Percentiles rank a stretch among this genome's conserved stretches.
Conservation (phyloP, 1,140 invertebrate genomes). For the Wasmannia auropunctata region DNA sequence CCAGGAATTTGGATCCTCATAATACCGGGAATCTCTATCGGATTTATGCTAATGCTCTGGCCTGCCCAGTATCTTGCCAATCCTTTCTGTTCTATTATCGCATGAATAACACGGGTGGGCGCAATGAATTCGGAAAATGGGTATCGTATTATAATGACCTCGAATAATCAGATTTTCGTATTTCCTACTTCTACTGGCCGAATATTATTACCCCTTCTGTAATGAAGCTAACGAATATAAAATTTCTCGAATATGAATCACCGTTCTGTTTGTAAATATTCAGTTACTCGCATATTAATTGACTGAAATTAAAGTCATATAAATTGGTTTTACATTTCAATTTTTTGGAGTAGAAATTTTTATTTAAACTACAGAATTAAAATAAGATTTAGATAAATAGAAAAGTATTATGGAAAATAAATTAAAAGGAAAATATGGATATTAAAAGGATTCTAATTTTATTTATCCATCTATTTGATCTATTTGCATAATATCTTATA, state of each 20-base stretch:
- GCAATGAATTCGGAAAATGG: slow-evolving; percentile 29
- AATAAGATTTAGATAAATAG: not conserved
- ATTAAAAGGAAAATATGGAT: not conserved
- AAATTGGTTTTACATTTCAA: not conserved
- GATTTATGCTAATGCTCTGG: slow-evolving; percentile 74
- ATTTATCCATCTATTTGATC: not conserved
- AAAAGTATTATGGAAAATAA: not conserved
- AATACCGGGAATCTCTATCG: slow-evolving; percentile 66
- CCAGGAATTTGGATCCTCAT: slow-evolving; percentile 63
- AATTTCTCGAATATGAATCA: not conserved
- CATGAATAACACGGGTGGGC: slow-evolving; percentile 37
- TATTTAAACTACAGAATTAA: not conserved
- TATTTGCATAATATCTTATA: not conserved
- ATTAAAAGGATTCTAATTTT: not conserved
- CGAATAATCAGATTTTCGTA: slow-evolving; percentile 19
- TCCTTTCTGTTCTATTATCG: slow-evolving; percentile 60
- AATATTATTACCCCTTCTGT: not conserved
- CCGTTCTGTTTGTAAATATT: not conserved
- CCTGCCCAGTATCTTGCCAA: slow-evolving; percentile 48
- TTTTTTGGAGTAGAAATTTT: not conserved
- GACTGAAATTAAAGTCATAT: not conserved
- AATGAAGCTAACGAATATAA: not conserved
- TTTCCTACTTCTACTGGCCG: not conserved
- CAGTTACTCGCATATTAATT: not conserved
- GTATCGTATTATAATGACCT: slow-evolving; percentile 1